A percentile compares a stretch with the other conserved stretches of the same genome.
phyloP scores from a whole-genome alignment of 2,888 invertebrate genomes.

The Phengaris arion region DNA sequence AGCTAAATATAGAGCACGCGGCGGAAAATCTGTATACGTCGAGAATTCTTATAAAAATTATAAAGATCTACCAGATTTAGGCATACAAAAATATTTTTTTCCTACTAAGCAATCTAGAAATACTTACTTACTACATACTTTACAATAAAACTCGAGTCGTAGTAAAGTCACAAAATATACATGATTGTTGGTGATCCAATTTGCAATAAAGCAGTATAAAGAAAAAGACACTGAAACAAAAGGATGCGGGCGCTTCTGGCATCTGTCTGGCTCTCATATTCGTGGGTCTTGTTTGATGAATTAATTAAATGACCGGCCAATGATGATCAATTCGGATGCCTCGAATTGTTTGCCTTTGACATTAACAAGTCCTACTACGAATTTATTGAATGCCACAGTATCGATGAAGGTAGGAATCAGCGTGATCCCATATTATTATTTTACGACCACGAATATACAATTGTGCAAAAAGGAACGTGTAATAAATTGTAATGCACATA shows the following conservation, averaged over 20 bases:
- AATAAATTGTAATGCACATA: constrained; percentile 26
- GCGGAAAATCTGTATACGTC: neutral
- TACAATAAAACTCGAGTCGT: neutral
- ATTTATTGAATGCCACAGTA: neutral
- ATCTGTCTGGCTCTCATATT: constrained; percentile 46
- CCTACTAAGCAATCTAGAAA: neutral
- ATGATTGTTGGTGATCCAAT: neutral
- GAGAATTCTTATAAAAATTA: neutral
- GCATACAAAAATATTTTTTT: neutral
- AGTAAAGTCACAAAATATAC: neutral
- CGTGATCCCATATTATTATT: neutral
- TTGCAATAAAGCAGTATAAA: neutral
- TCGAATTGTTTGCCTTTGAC: constrained; percentile 30
- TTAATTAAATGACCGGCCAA: constrained; percentile 56
- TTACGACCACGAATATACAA: neutral
- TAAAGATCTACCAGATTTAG: neutral
- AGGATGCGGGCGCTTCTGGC: constrained; percentile 60
- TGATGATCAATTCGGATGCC: constrained; percentile 45
- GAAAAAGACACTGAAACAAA: constrained; percentile 46
- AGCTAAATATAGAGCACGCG: neutral
- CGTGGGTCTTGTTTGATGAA: constrained; percentile 52
- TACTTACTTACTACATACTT: no score
- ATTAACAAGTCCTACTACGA: constrained; percentile 10
- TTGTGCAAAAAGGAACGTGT: neutral
- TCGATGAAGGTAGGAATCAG: neutral